Evolutionary conservation across 1,140 invertebrate genomes (phyloP), one percentile per base, ranked within the genome.

Genomic region (Frieseomelitta varia): DNA sequence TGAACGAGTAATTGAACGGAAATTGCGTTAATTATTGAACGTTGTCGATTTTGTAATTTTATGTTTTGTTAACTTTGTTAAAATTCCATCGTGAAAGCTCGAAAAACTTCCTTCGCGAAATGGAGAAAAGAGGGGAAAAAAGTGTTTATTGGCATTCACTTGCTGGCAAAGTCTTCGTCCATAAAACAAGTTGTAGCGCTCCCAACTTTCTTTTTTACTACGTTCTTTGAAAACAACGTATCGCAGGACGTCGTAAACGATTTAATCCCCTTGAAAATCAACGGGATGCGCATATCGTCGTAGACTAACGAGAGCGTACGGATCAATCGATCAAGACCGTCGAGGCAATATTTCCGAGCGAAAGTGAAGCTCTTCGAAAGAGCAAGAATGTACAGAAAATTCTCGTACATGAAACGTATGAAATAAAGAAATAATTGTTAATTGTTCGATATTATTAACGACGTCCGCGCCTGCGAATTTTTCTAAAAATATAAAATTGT

Each of bases 141-240:
- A 47, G 8, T 78, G 27, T 71, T 83, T 78, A 83, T 83, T 61
- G 39, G 39, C 55, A 61, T 83, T 78, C 71, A 71, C 75, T 53
- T 53, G 56, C 39, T 8, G 30, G 56, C 21, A 17, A 19, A 30
- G 55, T 78, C 39, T 58, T 39, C 27, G 8, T 14, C 30, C 65
- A 55, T 79, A 71, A 83, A 83, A 83, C 27, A 69, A 78, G 81
- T 78, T 79, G 67, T 55, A 71, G 27, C 27, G 27, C 63, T 69
- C 69, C 30, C 30, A 30, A 30, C 30, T 30, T 30, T 30, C 2
- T 30, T 30, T 30, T 69, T 83, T 79, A 78, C 21, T 83, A 17
- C 53, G n/a, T 47, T 47, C 21, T 11, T 21, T 58, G 81, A 78
- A 83, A 78, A 55, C 69, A 83, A 39, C 39, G 56, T 77, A 78